Evolutionary conservation across 2,888 invertebrate genomes (phyloP).

Genomic region (Aphrophora alni): DNA sequence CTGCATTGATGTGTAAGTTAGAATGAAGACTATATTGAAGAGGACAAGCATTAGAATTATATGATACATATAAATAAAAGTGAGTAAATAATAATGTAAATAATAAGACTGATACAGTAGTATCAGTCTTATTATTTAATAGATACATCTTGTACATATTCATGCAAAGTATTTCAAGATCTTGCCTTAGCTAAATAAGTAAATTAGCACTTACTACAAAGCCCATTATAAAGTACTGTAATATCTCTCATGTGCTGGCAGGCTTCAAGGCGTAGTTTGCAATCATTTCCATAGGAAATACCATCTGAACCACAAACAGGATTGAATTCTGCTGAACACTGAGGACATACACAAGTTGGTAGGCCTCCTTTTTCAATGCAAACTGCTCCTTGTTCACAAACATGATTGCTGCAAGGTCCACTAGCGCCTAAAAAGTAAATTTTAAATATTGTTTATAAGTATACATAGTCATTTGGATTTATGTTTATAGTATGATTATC

Average conservation of each 20-base stretch:
- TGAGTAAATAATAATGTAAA: too few relatives aligned
- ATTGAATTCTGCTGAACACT: slow-evolving; percentile 82
- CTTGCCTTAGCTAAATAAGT: too few relatives aligned
- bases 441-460: background rate
- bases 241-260: slow-evolving; percentile 78
- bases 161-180: too few relatives aligned
- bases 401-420: slow-evolving; percentile 71
- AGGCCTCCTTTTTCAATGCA: slow-evolving; percentile 71
- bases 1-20: too few relatives aligned
- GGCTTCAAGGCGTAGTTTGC: slow-evolving; percentile 79
- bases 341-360: slow-evolving; percentile 84
- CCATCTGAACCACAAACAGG: slow-evolving; percentile 86
- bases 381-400: slow-evolving; percentile 79
- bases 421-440: slow-evolving; percentile 62
- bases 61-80: too few relatives aligned
- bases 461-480: too few relatives aligned
- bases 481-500: too few relatives aligned
- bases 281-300: slow-evolving; percentile 82
- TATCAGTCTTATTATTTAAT: too few relatives aligned
- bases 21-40: too few relatives aligned
- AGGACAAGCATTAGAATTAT: too few relatives aligned
- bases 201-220: slow-evolving; percentile 75
- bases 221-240: slow-evolving; percentile 77
- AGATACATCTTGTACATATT: too few relatives aligned
- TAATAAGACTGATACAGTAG: too few relatives aligned